These are phyloP conservation scores for Mythimna impura DNA, from an alignment of 2,888 invertebrate species.

Conservation along the genomic window DNA sequence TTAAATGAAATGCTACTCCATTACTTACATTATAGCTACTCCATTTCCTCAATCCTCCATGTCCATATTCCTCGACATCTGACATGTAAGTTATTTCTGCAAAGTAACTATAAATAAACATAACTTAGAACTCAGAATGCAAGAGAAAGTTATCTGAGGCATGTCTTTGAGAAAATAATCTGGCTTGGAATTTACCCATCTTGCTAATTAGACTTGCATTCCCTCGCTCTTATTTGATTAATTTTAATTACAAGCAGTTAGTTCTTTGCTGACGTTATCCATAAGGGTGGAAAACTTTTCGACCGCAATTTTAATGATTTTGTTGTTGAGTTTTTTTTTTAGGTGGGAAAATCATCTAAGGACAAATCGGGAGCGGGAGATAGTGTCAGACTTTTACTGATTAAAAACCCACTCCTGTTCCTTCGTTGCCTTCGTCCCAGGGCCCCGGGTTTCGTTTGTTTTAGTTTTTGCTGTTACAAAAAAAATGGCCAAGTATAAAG, in stretches of 20 bases:
- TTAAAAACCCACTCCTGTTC: too few species aligned
- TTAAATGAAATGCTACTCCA: too few species aligned
- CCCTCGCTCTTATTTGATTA: background rate
- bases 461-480: too few species aligned
- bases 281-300: background rate
- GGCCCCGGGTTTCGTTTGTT: too few species aligned
- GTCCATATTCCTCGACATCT: background rate
- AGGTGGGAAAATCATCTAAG: too few species aligned
- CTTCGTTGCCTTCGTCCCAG: too few species aligned
- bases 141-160: constrained; percentile 27
- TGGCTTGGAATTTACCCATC: background rate
- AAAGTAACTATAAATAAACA: constrained; percentile 43
- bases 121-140: constrained; percentile 23
- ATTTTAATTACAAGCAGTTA: constrained; percentile 13
- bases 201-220: constrained; percentile 28
- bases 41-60: constrained; percentile 10
- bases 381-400: too few species aligned
- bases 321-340: too few species aligned
- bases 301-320: too few species aligned
- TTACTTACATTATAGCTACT: too few species aligned
- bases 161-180: constrained; percentile 43
- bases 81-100: constrained; percentile 37
- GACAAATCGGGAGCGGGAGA: too few species aligned
- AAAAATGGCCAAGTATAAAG: too few species aligned
- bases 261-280: background rate